Percentiles rank a stretch among this genome's conserved stretches.
These are phyloP conservation scores for Chaetogeoica ovagalla DNA, from an alignment of 2,888 invertebrate genomes.

Conservation along the genomic window DNA sequence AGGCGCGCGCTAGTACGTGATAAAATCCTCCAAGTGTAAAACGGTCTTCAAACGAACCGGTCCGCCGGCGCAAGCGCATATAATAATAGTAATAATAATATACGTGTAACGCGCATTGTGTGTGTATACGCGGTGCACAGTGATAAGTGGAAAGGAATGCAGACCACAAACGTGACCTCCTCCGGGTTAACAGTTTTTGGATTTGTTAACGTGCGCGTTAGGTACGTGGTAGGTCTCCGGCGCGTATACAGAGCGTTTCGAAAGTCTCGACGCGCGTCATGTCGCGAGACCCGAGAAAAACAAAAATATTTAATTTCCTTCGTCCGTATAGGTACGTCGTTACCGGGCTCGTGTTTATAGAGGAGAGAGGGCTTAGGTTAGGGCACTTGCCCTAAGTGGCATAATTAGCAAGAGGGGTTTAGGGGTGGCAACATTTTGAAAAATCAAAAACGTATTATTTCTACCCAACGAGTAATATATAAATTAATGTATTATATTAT, in stretches of 20 bases:
- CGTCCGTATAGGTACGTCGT: too few species aligned
- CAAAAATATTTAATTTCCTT: too few species aligned
- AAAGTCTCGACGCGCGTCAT: not conserved
- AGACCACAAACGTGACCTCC: constrained; percentile 52
- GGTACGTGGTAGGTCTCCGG: constrained; percentile 11
- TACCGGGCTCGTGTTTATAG: too few species aligned
- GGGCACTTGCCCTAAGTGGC: too few species aligned
- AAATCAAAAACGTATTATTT: too few species aligned
- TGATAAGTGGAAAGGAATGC: constrained; percentile 51
- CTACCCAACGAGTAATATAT: too few species aligned
- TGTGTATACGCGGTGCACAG: not conserved
- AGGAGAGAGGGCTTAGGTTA: too few species aligned
- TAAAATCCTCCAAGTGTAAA: not conserved
- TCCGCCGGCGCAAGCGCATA: not conserved
- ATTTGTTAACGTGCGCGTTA: constrained; percentile 11
- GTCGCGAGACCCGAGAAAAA: not conserved
- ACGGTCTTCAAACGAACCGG: constrained; percentile 37
- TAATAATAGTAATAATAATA: too few species aligned
- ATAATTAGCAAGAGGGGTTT: too few species aligned
- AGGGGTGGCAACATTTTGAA: too few species aligned
- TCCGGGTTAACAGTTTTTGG: constrained; percentile 48
- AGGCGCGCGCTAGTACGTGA: constrained; percentile 1
- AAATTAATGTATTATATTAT: too few species aligned
- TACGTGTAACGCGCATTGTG: not conserved
- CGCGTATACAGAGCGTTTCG: not conserved